Conservation (phyloP, 2,113 vertebrate species). For the Rafetus swinhoei region DNA sequence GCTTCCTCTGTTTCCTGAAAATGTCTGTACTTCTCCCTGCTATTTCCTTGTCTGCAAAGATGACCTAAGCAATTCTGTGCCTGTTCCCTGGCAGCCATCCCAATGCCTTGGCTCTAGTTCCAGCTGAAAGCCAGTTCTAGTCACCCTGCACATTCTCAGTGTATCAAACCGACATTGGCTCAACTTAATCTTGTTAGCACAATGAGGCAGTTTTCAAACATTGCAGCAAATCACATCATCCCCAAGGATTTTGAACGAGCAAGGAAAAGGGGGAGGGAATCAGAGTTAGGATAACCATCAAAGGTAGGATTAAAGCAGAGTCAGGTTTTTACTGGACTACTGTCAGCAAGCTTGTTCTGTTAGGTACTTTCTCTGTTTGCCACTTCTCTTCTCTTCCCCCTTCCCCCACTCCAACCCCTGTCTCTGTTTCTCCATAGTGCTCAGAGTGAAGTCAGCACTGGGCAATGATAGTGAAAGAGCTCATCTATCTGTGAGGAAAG, state of each 20-base stretch:
- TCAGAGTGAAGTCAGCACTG: slow-evolving; percentile 49
- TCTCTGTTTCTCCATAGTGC: not conserved
- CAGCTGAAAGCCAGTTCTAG: slow-evolving; percentile 82
- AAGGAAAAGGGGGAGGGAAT: slow-evolving; percentile 38
- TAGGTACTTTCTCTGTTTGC: slow-evolving; percentile 41
- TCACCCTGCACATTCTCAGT: slow-evolving; percentile 85
- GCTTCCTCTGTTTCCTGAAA: slow-evolving; percentile 46
- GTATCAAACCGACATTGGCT: slow-evolving; percentile 86
- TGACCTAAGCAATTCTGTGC: slow-evolving; percentile 75
- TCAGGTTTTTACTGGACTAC: slow-evolving; percentile 73
- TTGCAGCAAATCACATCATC: slow-evolving; percentile 90
- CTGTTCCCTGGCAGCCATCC: slow-evolving; percentile 89
- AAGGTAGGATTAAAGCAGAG: slow-evolving; percentile 78
- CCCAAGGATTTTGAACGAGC: slow-evolving; percentile 77
- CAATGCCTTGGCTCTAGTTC: slow-evolving; percentile 77
- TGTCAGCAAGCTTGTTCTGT: not conserved
- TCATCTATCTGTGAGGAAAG: slow-evolving; percentile 84
- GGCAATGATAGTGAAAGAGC: slow-evolving; percentile 76
- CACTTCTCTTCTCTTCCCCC: slow-evolving; percentile 27
- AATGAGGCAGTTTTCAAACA: slow-evolving; percentile 90
- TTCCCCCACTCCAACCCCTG: not conserved
- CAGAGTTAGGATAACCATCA: slow-evolving; percentile 70
- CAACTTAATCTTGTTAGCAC: slow-evolving; percentile 89
- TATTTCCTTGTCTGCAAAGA: slow-evolving; percentile 61
- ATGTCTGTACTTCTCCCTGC: slow-evolving; percentile 45